These are phyloP conservation scores for Haemorhous mexicanus DNA, from an alignment of 2,113 vertebrate species.

Conservation along the genomic window DNA sequence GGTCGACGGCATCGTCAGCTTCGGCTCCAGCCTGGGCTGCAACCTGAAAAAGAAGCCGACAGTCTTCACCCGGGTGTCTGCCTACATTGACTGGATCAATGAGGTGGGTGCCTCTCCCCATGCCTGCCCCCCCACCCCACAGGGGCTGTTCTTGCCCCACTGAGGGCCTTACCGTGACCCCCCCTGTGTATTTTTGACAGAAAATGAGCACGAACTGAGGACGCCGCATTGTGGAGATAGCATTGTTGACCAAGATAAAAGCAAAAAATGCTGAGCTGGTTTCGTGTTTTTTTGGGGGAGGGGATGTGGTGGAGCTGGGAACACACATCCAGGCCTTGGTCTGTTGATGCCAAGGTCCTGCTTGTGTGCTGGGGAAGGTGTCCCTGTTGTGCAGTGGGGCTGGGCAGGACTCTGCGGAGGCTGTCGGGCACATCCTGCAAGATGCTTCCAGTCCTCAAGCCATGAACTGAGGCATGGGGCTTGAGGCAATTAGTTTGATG, in stretches of 20 bases:
- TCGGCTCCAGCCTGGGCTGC: conserved; percentile 82
- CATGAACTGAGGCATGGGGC: neutral
- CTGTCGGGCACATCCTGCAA: rapidly evolving
- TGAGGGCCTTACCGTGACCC: neutral
- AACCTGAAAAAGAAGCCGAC: conserved; percentile 84
- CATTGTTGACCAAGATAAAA: neutral
- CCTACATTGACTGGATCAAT: conserved; percentile 84
- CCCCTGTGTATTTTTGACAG: neutral
- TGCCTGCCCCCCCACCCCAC: neutral
- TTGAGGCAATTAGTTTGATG: rapidly evolving
- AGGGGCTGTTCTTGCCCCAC: too few species aligned
- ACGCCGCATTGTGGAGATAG: rapidly evolving
- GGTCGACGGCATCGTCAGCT: conserved; percentile 88
- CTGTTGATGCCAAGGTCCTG: rapidly evolving
- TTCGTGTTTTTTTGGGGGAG: rapidly evolving
- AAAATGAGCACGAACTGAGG: neutral
- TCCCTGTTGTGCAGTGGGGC: rapidly evolving
- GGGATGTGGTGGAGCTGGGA: neutral
- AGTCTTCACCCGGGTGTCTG: conserved; percentile 87
- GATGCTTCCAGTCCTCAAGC: neutral
- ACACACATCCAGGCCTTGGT: neutral
- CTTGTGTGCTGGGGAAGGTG: neutral
- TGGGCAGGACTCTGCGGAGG: neutral
- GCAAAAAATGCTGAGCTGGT: neutral
- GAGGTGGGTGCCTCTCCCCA: conserved; percentile 65